These are phyloP conservation scores for Sebastes vulpes DNA, from an alignment of 2,797 vertebrate genomes.

Conservation along the genomic window DNA sequence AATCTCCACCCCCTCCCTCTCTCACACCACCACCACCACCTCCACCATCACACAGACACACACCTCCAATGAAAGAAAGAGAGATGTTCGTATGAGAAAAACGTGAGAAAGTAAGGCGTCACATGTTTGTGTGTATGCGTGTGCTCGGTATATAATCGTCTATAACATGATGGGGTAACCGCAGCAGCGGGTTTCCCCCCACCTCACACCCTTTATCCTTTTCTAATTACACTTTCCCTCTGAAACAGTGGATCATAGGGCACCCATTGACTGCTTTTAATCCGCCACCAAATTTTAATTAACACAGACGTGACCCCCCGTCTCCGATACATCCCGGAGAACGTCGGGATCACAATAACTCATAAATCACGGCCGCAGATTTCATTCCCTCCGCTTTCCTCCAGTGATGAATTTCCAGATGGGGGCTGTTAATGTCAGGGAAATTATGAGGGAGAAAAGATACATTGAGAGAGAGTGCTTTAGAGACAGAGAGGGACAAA, in stretches of 20 bases:
- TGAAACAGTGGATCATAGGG: slow-evolving; percentile 83
- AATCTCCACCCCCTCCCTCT: not conserved
- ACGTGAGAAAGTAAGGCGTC: not conserved
- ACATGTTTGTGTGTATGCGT: not conserved
- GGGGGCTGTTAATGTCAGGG: slow-evolving; percentile 72
- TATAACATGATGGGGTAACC: slow-evolving; percentile 21
- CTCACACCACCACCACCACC: not conserved
- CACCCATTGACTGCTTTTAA: slow-evolving; percentile 84
- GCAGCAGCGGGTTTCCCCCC: not conserved
- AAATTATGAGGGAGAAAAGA: slow-evolving; percentile 40
- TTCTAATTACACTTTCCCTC: slow-evolving; percentile 84
- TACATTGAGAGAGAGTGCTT: slow-evolving; percentile 1
- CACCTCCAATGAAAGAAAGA: slow-evolving; percentile 2
- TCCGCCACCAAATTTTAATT: slow-evolving; percentile 85
- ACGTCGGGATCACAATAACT: slow-evolving; percentile 81
- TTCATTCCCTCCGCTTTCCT: slow-evolving; percentile 69
- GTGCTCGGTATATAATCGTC: not conserved
- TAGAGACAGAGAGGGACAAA: slow-evolving; percentile 5
- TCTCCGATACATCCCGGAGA: slow-evolving; percentile 77
- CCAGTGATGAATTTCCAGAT: slow-evolving; percentile 81
- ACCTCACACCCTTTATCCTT: slow-evolving; percentile 74
- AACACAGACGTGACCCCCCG: slow-evolving; percentile 81
- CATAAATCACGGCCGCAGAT: slow-evolving; percentile 81
- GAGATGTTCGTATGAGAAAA: slow-evolving; percentile 1
- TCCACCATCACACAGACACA: not conserved